Base-by-base conservation (phyloP, 2,888 invertebrate genomes). In the Rhimphoctona megacephalus region DNA sequence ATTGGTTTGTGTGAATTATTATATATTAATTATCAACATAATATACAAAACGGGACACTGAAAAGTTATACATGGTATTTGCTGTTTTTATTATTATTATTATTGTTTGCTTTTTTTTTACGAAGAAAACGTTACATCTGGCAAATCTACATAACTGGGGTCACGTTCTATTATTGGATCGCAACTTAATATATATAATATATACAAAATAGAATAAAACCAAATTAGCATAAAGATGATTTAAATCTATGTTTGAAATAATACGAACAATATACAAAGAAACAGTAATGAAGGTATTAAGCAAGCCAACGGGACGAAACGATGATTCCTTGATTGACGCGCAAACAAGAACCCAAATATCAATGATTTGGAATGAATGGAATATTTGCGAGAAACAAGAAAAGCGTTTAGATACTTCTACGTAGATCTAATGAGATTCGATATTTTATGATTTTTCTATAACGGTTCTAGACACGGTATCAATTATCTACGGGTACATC, bases 21-120 rank as follows among this genome's bases (percentile, higher is more conserved):
- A 70, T 54, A 81, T 90, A 91, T 91, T 92, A 90, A 91, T 90
- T 90, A 90, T 92, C 89, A 92, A 93, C 91, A 91, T 91, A 93
- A 92, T 91, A 90, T 92, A 93, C 92, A 93, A 90, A 92, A 91
- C 89, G 89, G 89, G 88, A 90, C 89, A 88, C 89, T 90, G 90
- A 89, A 90, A 91, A 89, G 89, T 89, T 91, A 81, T 61, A 86
- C 69, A 64, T 81, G 61, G 61, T 61, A 61, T 61, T 61, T 61
- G 61, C 17, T 61, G 5, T 49, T 61, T 30, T 61, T 61, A 61
- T 61, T n/a, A 70, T 66, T 66, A 43, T 76, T 70, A 33, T 82
- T 49, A 46, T 67, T 70, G 1, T 82, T 69, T 36, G 54, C 14
- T 36, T 57, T 64, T 78, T 78, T 72, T 61, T 88, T 89, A 87